Percentiles rank a stretch among this genome's conserved stretches.
Evolutionary conservation across 2,797 vertebrate genomes (phyloP).

Genomic region (Apogon hyalosoma): DNA sequence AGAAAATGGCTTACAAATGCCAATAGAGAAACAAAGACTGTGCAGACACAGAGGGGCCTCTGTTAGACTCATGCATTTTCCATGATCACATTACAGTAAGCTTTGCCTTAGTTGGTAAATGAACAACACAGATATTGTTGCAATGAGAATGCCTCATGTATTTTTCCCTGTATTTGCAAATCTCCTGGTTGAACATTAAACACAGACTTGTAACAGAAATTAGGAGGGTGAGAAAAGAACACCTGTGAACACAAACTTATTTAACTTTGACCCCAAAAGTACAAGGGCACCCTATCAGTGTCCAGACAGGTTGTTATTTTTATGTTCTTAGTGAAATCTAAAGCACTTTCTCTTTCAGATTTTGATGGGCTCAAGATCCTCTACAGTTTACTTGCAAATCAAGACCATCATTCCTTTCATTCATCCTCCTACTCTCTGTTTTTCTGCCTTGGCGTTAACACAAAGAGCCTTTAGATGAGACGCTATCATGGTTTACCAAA

Average conservation of each 20-base stretch:
- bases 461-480: not conserved
- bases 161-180: conserved; percentile 37
- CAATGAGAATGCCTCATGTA: conserved; percentile 21
- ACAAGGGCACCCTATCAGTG: conserved; percentile 45
- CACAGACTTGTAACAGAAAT: not conserved
- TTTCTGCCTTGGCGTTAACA: not conserved
- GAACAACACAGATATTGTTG: conserved; percentile 61
- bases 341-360: not conserved
- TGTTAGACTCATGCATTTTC: conserved; percentile 68
- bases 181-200: conserved; percentile 32
- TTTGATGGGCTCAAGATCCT: not conserved
- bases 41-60: conserved; percentile 65
- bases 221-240: conserved; percentile 37
- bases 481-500: not conserved
- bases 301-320: conserved; percentile 1
- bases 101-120: conserved; percentile 32
- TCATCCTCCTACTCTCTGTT: not conserved
- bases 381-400: not conserved
- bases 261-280: not conserved
- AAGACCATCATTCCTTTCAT: not conserved
- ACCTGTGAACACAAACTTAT: conserved; percentile 30
- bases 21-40: conserved; percentile 52
- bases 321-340: not conserved
- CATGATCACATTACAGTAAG: conserved; percentile 67
- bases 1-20: conserved; percentile 37